Conservation (phyloP, 2,888 invertebrate species). For the Himalopsyche anomala region DNA sequence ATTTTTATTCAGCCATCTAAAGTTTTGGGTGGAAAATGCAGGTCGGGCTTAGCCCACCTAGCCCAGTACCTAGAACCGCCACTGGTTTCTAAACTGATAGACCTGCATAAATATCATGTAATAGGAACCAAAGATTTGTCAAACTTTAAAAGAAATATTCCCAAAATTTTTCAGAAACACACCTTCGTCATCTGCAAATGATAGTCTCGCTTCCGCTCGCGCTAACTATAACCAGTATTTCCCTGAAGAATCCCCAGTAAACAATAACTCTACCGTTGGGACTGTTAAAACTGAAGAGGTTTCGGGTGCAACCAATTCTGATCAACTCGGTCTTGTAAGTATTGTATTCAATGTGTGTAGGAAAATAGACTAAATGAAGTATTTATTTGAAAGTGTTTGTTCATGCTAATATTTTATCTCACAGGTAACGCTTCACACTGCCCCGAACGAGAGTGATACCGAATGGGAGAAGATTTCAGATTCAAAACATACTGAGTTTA, state of each 20-base stretch:
- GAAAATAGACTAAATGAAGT: too few relatives aligned
- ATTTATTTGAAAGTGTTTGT: too few relatives aligned
- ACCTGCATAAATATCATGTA: too few relatives aligned
- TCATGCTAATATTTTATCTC: too few relatives aligned
- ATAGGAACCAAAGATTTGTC: too few relatives aligned
- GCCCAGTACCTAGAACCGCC: too few relatives aligned
- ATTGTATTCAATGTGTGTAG: not conserved
- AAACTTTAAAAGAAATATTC: too few relatives aligned
- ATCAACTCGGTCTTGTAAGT: constrained; percentile 12
- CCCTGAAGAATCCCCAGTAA: not conserved
- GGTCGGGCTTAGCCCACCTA: too few relatives aligned
- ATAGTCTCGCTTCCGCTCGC: not conserved
- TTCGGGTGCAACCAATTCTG: not conserved
- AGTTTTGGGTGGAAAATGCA: too few relatives aligned
- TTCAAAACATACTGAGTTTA: not conserved
- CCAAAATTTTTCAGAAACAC: not conserved
- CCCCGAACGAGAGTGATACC: not conserved
- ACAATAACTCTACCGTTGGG: not conserved
- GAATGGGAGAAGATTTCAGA: constrained; percentile 19
- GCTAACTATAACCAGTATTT: constrained; percentile 19
- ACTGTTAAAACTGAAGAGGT: not conserved
- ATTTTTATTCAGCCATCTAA: too few relatives aligned
- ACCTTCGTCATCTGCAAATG: not conserved
- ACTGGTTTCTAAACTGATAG: too few relatives aligned
- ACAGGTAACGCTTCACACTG: not conserved